Evolutionary conservation across 2,888 invertebrate species (phyloP).

Genomic region (Campoplex capitator): DNA sequence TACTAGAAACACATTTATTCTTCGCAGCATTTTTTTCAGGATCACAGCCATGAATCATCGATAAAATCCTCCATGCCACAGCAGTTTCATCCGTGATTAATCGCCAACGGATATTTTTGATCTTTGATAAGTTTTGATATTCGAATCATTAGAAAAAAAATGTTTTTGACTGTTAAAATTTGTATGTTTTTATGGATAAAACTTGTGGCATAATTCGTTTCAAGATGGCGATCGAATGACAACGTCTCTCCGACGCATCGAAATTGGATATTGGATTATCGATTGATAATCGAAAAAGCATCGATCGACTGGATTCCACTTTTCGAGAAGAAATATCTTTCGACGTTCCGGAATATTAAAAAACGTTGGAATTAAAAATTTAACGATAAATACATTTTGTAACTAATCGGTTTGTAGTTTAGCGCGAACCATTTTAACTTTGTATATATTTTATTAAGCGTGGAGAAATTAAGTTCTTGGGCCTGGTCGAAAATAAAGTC

Average conservation of each 20-base stretch:
- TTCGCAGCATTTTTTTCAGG: conserved; percentile 24
- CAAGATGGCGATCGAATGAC: no score
- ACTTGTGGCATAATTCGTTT: no score
- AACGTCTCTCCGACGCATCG: no score
- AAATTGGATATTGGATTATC: background rate
- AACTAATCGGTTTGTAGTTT: background rate
- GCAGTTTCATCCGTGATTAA: background rate
- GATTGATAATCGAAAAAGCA: background rate
- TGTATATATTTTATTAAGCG: conserved; percentile 51
- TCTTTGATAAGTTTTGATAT: background rate
- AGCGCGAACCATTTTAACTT: conserved; percentile 25
- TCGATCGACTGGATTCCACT: background rate
- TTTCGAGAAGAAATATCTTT: background rate
- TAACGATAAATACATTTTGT: background rate
- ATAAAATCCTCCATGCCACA: background rate
- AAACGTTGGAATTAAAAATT: background rate
- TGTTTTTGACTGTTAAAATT: no score
- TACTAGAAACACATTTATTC: conserved; percentile 42
- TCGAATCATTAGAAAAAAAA: no score
- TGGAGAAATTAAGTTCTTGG: conserved; percentile 46
- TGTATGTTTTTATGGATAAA: no score
- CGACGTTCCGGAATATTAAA: background rate
- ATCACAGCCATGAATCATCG: background rate
- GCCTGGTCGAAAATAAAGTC: conserved; percentile 17
- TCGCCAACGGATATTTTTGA: background rate